Base-by-base conservation (phyloP, 1,140 invertebrate genomes). In the Oryctes rhinoceros region DNA sequence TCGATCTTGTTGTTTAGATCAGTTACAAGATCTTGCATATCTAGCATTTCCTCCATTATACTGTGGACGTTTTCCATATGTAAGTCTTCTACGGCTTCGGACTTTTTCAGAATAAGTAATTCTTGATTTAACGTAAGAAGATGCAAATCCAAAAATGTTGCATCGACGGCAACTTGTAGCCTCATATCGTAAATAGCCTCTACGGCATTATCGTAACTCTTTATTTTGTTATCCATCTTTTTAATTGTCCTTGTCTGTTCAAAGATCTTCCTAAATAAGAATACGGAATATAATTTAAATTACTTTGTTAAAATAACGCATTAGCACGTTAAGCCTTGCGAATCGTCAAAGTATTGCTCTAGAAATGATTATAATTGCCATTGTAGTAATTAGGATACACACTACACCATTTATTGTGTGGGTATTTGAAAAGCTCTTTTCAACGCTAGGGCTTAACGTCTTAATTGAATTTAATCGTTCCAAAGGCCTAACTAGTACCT, bases 81-180 rank as follows among this genome's bases (percentile, higher is more conserved):
- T 39, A 89, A 84, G 80, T 93, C 91, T 87, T 97, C 95, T 74
- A 91, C 89, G 74, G 90, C 90, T 86, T 96, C 94, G 85, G 92
- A 96, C 44, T 94, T 91, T 83, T 92, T 93, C 0, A 96, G 86
- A 67, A 96, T 91, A 13, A 93, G 90, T 81, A 96, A 89, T 87
- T 96, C 95, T 86, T 95, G 93, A 87, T 95, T 93, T 11, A 96
- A 85, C 15, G 93, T 93, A n/a, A 95, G 90, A 78, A 95, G 86
- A 86, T 91, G 92, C 44, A 92, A 82, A 79, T 92, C 90, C 62
- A 93, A 88, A 78, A 93, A 90, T 83, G 93, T 91, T 78, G 91
- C 90, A 5, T 92, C 89, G 35, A 92, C 88, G 77, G 93, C 89
- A 1, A 94, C 88, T 5, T 91, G 87, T 18, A 93, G 89, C 78